These are phyloP conservation scores for Centropristis striata DNA, from an alignment of 2,113 vertebrate species.

Conservation along the genomic window DNA sequence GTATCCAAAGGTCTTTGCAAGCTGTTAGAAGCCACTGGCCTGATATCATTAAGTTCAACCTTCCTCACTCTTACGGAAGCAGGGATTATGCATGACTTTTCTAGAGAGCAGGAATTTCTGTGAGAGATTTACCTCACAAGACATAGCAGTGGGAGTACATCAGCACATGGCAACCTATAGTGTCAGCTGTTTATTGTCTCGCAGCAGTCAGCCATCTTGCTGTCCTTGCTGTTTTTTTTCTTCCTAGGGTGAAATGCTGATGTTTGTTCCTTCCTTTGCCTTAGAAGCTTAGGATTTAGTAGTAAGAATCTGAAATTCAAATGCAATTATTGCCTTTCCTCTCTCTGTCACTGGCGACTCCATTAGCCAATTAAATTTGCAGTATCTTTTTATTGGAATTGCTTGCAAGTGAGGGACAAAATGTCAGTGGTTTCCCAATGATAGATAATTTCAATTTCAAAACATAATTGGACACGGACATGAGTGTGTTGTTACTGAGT, in stretches of 20 bases:
- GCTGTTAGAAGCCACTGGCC: constrained; percentile 59
- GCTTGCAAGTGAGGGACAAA: constrained; percentile 49
- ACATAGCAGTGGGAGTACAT: constrained; percentile 66
- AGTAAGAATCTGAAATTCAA: constrained; percentile 74
- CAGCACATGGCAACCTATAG: constrained; percentile 66
- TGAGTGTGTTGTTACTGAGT: constrained; percentile 31
- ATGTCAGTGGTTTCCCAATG: constrained; percentile 57
- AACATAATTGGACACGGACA: constrained; percentile 66
- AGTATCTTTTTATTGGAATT: constrained; percentile 60
- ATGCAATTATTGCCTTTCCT: constrained; percentile 71
- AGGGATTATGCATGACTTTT: constrained; percentile 59
- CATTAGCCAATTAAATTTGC: constrained; percentile 65
- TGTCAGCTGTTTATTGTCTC: constrained; percentile 81
- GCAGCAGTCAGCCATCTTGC: constrained; percentile 78
- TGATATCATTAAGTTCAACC: constrained; percentile 69
- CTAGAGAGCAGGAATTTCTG: constrained; percentile 45
- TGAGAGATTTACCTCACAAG: constrained; percentile 58
- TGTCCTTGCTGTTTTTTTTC: constrained; percentile 77
- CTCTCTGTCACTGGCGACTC: constrained; percentile 53
- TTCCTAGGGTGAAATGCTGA: constrained; percentile 76
- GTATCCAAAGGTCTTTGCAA: constrained; percentile 54
- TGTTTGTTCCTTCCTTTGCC: constrained; percentile 71
- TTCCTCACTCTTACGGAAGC: constrained; percentile 35
- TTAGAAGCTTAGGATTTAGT: constrained; percentile 66
- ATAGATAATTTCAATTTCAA: constrained; percentile 69